These are phyloP conservation scores for Tragelaphus buxtoni DNA, from an alignment of 2,113 vertebrate genomes.

Conservation along the genomic window DNA sequence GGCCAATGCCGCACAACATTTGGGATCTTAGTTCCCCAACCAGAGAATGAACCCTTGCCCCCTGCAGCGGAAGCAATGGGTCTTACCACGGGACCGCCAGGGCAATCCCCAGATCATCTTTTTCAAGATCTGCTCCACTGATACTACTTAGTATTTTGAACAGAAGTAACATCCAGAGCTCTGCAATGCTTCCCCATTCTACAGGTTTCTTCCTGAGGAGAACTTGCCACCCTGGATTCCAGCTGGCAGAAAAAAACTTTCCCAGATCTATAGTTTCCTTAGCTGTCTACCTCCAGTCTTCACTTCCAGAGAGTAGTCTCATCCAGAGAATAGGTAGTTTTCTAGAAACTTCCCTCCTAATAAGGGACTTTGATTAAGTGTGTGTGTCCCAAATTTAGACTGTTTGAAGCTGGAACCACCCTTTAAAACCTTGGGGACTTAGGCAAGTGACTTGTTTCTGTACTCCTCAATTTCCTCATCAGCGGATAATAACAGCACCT, in stretches of 20 bases:
- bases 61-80: not conserved
- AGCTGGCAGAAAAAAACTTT: not conserved
- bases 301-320: not conserved
- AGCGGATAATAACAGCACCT: not conserved
- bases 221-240: not conserved
- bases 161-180: not conserved
- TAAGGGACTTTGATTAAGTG: not conserved
- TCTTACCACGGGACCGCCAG: not conserved
- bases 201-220: not conserved
- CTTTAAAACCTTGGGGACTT: not conserved
- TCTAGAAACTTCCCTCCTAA: not conserved
- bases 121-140: not conserved
- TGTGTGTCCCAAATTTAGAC: not conserved
- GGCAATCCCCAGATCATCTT: not conserved
- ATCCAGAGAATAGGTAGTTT: not conserved
- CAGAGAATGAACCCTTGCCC: not conserved
- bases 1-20: not conserved
- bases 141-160: not conserved
- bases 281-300: not conserved
- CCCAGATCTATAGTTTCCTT: not conserved
- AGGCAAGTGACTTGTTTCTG: not conserved
- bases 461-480: not conserved
- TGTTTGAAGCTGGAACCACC: too few species aligned
- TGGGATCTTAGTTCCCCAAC: not conserved
- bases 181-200: not conserved